Evolutionary conservation across 2,888 invertebrate genomes (phyloP), one percentile per base, ranked within the genome.

Genomic region (Macrosoma leucophasiata): DNA sequence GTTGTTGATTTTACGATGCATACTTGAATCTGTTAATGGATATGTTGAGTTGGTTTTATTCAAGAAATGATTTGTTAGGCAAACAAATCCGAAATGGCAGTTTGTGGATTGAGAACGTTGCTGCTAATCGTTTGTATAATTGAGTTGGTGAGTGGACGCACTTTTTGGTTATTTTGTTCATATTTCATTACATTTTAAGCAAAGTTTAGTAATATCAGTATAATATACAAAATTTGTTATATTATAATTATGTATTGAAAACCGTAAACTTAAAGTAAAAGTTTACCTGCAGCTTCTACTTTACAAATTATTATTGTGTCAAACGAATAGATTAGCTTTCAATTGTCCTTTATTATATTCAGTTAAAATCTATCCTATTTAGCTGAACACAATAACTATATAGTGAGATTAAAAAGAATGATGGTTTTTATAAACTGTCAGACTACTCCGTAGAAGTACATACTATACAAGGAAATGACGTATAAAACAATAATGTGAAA

Each of bases 81-180:
- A 33, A 40, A 37, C 22, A 21, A 10, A 18, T 29, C 46, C 46
- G 66, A 61, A 58, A 84, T 84, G 82, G 82, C 81, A 55, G 74
- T 84, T 65, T 84, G 82, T 62, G 74, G 78, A 43, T 52, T 82
- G 36, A 64, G 84, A 54, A 82, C 78, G 34, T 57, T 81, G 52
- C 61, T 82, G 54, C 61, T 84, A 54, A 79, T 79, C 45, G 73
- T 82, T 45, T 84, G 82, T 62, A 68, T 81, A 48, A 58, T 84
- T 29, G 74, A 82, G 61, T 53, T 84, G 77, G 84, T 82, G 68
- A 39, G 71, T 55, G 22, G n/a, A 20, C n/a, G n/a, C n/a, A n/a
- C n/a, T n/a, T n/a, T n/a, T n/a, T n/a, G 9, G n/a, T 3, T 24
- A 24, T 17, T 17, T 7, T 17, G 7, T 17, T 4, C 10, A 18